Evolutionary conservation across 2,888 invertebrate genomes (phyloP).

Genomic region (Apantesis nais): DNA sequence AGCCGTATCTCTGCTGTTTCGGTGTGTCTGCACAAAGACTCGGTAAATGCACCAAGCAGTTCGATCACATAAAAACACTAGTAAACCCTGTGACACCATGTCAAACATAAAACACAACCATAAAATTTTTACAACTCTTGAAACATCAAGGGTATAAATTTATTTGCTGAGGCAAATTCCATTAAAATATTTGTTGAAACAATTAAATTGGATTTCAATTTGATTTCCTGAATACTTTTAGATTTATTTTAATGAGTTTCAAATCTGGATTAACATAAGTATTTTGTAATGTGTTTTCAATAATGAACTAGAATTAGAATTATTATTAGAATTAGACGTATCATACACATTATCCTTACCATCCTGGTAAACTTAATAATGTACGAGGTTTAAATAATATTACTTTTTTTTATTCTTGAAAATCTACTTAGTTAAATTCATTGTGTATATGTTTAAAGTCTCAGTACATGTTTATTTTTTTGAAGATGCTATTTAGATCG

Average conservation of each 20-base stretch:
- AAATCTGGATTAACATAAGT: constrained; percentile 9
- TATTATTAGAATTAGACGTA: too few species aligned
- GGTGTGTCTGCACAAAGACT: constrained; percentile 35
- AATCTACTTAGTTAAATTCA: background rate
- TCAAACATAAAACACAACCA: constrained; percentile 61
- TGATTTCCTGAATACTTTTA: constrained; percentile 34
- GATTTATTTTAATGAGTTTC: constrained; percentile 25
- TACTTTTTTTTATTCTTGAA: background rate
- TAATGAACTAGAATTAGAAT: too few species aligned
- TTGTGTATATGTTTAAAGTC: background rate
- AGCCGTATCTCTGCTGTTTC: constrained; percentile 24
- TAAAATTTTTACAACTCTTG: constrained; percentile 66
- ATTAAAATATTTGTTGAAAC: constrained; percentile 47
- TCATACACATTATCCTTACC: background rate
- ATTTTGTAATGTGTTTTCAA: background rate
- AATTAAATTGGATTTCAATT: constrained; percentile 45
- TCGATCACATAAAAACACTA: constrained; percentile 61
- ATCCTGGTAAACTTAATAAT: background rate
- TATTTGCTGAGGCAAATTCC: constrained; percentile 54
- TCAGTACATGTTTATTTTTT: background rate
- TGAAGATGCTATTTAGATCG: background rate
- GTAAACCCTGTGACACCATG: constrained; percentile 59
- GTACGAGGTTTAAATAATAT: background rate
- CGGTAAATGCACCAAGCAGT: constrained; percentile 55
- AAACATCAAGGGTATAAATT: constrained; percentile 62